Evolutionary conservation across 2,113 vertebrate species (phyloP), one percentile per base, ranked within the genome.

Genomic region (Silurus glanis): DNA sequence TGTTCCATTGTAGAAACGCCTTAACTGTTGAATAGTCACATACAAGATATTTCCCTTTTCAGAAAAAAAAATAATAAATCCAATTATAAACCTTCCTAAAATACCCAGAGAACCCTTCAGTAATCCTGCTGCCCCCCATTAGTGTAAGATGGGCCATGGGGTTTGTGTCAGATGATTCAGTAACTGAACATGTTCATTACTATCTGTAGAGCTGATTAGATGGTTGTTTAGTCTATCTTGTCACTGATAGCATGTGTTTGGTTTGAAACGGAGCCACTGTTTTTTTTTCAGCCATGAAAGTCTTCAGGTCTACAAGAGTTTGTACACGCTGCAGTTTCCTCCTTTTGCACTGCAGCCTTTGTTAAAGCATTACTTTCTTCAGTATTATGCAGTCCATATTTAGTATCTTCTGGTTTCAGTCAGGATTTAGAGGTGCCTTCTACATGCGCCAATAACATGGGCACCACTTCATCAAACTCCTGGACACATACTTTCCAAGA

Each of bases 221-320:
- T 37, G 49, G 7, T 49, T 56, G n/a, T 83, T 71, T 83, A 71
- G 49, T 71, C 64, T 83, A 58, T 37, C 53, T 83, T 21, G 53
- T 83, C n/a, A 0, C n/a, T 37, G 66, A 58, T 72, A 51, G 67
- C 47, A 67, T 12, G 5, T 51, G 16, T 72, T 56, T 58, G 19
- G 53, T 83, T 71, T 83, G 64, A 83, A 83, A 72, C 49, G 0
- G 28, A 47, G 25, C 16, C 28, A 56, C 12, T 21, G 6, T n/a
- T n/a, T n/a, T n/a, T n/a, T n/a, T n/a, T n/a, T n/a, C 49, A 23
- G 67, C 67, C 4, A 59, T 4, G 67, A 72, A 37, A 45, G 28
- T 45, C 82, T 45, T 62, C 1, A n/a, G 56, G 28, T 19, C 14
- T 51, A 14, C 49, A 61, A 47, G 45, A 51, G 45, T 10, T 66